Evolutionary conservation across 2,113 vertebrate genomes (phyloP), one percentile per base, ranked within the genome.

Genomic region (Podarcis muralis): DNA sequence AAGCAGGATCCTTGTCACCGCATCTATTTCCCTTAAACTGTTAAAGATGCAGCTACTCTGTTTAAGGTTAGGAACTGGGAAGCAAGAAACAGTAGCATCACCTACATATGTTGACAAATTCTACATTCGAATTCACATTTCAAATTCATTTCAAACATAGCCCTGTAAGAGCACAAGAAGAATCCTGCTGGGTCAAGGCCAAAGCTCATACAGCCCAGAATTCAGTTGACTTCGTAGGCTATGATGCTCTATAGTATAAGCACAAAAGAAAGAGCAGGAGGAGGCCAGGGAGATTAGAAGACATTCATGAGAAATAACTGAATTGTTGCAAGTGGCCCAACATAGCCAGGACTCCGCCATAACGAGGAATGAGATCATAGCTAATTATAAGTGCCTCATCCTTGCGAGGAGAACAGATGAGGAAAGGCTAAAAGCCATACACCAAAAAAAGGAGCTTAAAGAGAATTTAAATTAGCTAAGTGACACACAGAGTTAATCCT

Each of bases 371-470:
- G 84, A 65, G 88, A 90, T 79, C 57, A 89, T n/a, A 90, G 48
- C 81, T 89, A 87, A 86, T 92, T 92, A 91, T 86, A 89, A 91
- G 81, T 74, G 76, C 27, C 35, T 91, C 43, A 81, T 93, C 88
- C 87, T 57, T 86, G 22, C 22, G 89, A 27, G 3, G 87, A 48
- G 8, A 57, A 2, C 43, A 27, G 12, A 85, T 88, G 83, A 93
- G 86, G 16, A 86, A 88, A 93, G 32, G 37, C 13, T 86, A 81
- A 87, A 93, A 90, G 22, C n/a, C 77, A 75, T 65, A 83, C 48
- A 92, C 7, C 7, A 81, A 91, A 72, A 87, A 87, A 66, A 81
- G 59, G 93, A 3, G 81, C 86, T 87, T 87, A 93, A 93, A 92
- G 88, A 3, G 11, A 86, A 48, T 90, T 86, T 94, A 92, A 89